These are phyloP conservation scores for Austrofundulus limnaeus DNA, from an alignment of 2,113 vertebrate genomes.

Conservation along the genomic window DNA sequence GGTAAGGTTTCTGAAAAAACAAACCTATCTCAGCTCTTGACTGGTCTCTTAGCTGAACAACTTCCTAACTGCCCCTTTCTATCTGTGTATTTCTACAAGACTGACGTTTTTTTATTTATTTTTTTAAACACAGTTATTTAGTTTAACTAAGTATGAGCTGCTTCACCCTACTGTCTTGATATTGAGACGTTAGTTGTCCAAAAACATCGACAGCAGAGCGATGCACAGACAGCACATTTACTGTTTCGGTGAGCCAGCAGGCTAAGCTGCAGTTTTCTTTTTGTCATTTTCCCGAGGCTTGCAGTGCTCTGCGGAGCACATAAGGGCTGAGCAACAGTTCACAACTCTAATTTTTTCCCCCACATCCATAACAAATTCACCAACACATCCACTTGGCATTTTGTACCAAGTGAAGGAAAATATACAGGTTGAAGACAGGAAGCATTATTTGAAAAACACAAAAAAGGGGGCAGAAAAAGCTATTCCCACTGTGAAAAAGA, in stretches of 20 bases:
- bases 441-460: too few species aligned
- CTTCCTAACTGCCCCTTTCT: too few species aligned
- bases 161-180: conserved; percentile 7
- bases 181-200: conserved; percentile 1
- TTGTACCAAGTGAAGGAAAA: not conserved
- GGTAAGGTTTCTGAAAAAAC: too few species aligned
- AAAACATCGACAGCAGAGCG: conserved; percentile 16
- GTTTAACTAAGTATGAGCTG: not conserved
- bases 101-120: too few species aligned
- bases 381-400: not conserved
- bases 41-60: too few species aligned
- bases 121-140: too few species aligned
- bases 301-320: not conserved
- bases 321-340: conserved; percentile 20
- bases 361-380: conserved; percentile 9
- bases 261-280: conserved; percentile 25
- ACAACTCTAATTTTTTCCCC: conserved; percentile 9
- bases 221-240: not conserved
- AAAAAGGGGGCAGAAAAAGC: conserved; percentile 15
- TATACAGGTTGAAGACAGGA: conserved; percentile 8
- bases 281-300: conserved; percentile 1
- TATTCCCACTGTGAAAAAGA: not conserved
- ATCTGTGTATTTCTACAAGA: too few species aligned
- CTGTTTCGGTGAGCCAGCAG: conserved; percentile 4
- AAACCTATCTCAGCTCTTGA: too few species aligned